Evolutionary conservation across 2,888 invertebrate species (phyloP).

Genomic region (Drosophila lutescens): DNA sequence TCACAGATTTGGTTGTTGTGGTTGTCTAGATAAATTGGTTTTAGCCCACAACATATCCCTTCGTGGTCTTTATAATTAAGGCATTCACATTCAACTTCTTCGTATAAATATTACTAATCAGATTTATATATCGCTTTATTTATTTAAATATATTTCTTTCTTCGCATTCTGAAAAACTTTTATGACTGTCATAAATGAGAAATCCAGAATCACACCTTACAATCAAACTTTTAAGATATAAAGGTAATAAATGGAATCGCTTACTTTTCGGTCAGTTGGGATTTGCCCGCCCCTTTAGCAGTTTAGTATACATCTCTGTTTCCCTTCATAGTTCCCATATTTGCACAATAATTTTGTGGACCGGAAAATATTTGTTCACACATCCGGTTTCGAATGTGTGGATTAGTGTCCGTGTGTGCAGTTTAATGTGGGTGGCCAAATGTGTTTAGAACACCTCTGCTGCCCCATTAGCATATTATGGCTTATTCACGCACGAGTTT

Average conservation of each 20-base stretch:
- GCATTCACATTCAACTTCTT: too few species aligned
- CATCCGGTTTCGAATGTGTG: constrained; percentile 42
- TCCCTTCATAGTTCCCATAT: constrained; percentile 72
- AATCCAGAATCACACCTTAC: background rate
- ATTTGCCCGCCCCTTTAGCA: background rate
- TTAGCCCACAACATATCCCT: background rate
- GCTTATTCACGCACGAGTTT: constrained; percentile 59
- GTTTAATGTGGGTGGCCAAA: constrained; percentile 38
- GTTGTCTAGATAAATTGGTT: constrained; percentile 9
- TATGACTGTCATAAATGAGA: background rate
- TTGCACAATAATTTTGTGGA: constrained; percentile 75
- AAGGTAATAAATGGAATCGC: constrained; percentile 7
- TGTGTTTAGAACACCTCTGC: constrained; percentile 63
- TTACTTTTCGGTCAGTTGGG: background rate
- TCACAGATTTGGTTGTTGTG: constrained; percentile 47
- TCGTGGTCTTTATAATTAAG: too few species aligned
- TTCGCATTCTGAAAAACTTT: constrained; percentile 3
- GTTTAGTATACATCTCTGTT: constrained; percentile 27
- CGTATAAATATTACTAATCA: too few species aligned
- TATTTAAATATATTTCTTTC: too few species aligned
- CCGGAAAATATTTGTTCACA: constrained; percentile 73
- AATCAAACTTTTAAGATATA: constrained; percentile 13
- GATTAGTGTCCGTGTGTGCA: constrained; percentile 25
- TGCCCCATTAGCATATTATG: constrained; percentile 64
- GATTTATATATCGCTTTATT: too few species aligned